Percentiles rank a stretch among this genome's conserved stretches.
phyloP scores from a whole-genome alignment of 2,888 invertebrate species.

The Ophion costatus region DNA sequence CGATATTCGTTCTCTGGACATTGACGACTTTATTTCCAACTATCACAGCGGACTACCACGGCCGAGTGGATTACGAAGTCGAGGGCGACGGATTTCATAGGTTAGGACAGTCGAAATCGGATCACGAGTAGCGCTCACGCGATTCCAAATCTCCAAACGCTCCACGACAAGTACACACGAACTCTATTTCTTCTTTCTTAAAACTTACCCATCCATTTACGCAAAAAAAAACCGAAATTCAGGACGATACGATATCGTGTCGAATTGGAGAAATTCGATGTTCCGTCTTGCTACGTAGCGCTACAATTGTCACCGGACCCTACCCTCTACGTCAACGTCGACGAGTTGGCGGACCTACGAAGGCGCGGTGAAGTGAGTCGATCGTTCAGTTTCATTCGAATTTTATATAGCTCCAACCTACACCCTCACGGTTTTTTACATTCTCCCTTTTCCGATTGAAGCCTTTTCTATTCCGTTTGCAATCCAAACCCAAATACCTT shows the following conservation, averaged over 20 bases:
- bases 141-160: neutral
- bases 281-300: slow-evolving; percentile 72
- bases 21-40: slow-evolving; percentile 24
- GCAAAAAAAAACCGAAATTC: slow-evolving; percentile 39
- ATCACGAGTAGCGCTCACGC: neutral
- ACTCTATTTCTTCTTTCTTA: neutral
- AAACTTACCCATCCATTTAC: neutral
- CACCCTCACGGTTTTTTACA: too few species aligned
- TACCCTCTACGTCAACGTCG: slow-evolving; percentile 78
- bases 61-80: slow-evolving; percentile 71
- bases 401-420: too few species aligned
- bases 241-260: slow-evolving; percentile 74
- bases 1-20: slow-evolving; percentile 13
- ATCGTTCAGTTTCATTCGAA: neutral
- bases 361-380: slow-evolving; percentile 74
- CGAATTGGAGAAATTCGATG: neutral
- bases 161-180: neutral
- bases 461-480: too few species aligned
- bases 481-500: neutral
- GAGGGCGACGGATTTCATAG: slow-evolving; percentile 80
- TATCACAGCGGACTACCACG: slow-evolving; percentile 61
- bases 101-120: slow-evolving; percentile 69
- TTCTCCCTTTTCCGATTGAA: too few species aligned
- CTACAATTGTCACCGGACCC: slow-evolving; percentile 76
- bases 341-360: slow-evolving; percentile 80